Conservation (phyloP, 2,888 invertebrate species). For the Ephialtes manifestator region DNA sequence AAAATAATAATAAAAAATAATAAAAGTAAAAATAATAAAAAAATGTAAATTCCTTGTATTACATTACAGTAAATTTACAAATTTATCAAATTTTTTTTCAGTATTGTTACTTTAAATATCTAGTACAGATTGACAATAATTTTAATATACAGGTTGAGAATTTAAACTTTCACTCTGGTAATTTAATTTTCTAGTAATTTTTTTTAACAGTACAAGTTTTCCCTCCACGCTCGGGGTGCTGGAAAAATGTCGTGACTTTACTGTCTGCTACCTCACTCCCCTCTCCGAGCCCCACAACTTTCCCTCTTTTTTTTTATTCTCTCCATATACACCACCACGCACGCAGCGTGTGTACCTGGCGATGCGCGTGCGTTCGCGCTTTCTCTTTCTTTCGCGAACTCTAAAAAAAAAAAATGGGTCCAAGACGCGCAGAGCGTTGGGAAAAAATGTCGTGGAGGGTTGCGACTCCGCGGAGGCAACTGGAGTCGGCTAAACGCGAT, state of each 20-base stretch:
- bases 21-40: too few species aligned
- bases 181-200: too few species aligned
- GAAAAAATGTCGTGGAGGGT: conserved; percentile 7
- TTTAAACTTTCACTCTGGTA: too few species aligned
- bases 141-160: too few species aligned
- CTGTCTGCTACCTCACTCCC: conserved; percentile 34
- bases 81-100: too few species aligned
- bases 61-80: too few species aligned
- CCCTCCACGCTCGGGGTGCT: conserved; percentile 18
- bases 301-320: conserved; percentile 54
- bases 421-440: conserved; percentile 39
- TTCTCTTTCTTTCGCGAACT: conserved; percentile 45
- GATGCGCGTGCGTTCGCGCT: conserved; percentile 47
- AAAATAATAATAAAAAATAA: too few species aligned
- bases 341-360: conserved; percentile 35
- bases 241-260: conserved; percentile 60
- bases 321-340: conserved; percentile 12
- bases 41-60: too few species aligned
- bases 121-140: too few species aligned
- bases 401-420: conserved; percentile 5
- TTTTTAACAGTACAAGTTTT: too few species aligned
- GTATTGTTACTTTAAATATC: too few species aligned
- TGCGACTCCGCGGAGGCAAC: background rate
- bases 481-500: background rate
- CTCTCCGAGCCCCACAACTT: conserved; percentile 43